phyloP scores from a whole-genome alignment of 92 coral and sea anemone genomes.

The Heteractis magnifica region DNA sequence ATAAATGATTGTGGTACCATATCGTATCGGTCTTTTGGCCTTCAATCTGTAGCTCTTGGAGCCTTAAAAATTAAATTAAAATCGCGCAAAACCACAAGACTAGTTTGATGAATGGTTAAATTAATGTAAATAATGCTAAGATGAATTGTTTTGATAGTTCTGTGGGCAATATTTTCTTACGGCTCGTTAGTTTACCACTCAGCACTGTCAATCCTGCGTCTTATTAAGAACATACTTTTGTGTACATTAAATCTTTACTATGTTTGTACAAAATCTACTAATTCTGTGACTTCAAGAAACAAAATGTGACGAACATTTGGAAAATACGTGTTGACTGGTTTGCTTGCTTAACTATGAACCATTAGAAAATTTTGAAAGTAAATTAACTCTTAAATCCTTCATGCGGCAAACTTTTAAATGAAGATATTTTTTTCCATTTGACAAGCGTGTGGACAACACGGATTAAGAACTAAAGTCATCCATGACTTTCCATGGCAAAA shows the following conservation, averaged over 20 bases:
- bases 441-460: background rate
- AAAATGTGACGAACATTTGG: background rate
- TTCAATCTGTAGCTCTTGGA: background rate
- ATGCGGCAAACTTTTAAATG: background rate
- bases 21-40: background rate
- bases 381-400: background rate
- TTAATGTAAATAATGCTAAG: background rate
- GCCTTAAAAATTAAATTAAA: background rate
- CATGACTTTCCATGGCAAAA: background rate
- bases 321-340: background rate
- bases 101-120: background rate
- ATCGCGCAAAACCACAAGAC: background rate
- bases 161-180: too few relatives aligned
- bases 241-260: background rate
- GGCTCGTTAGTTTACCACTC: too few relatives aligned
- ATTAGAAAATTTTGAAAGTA: background rate
- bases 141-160: background rate
- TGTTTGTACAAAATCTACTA: background rate
- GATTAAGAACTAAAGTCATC: background rate
- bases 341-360: background rate
- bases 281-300: background rate
- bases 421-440: background rate
- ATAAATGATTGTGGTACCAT: background rate
- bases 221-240: background rate
- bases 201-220: too few relatives aligned